Base-by-base conservation (phyloP, 2,113 vertebrate species). In the Platysternon megacephalum region DNA sequence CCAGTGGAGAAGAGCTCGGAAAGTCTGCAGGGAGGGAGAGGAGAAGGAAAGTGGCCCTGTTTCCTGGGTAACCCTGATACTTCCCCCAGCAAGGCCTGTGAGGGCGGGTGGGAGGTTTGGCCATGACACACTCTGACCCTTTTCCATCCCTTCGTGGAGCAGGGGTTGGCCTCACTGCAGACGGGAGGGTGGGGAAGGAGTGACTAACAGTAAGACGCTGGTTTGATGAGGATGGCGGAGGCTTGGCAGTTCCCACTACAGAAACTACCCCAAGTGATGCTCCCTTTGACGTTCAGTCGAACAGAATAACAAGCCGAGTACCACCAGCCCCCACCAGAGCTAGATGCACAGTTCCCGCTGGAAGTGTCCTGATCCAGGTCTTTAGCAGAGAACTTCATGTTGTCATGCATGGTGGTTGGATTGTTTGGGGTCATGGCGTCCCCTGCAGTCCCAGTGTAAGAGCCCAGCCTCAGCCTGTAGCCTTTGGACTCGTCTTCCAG, bases 281-380 rank as follows among this genome's bases (percentile, higher is more conserved):
- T 84, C 76, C 86, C 89, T 48, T 93, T 93, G 79, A 89, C 78
- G n/a, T 93, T 93, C 29, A 93, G 92, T 24, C 61, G 82, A 29
- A 84, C 85, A 42, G 87, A 79, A 39, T 44, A 83, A 49, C 87
- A 93, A 22, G 83, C 79, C 10, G 78, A 65, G 78, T 86, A 89
- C 92, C 92, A 93, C 92, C 92, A 93, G 17, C 83, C 92, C 48
- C 92, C 92, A 17, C 84, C 87, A 86, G 79, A 42, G 11, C 52
- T 85, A 42, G 86, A 11, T 6, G 93, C 90, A 82, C 93, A 94
- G 35, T 92, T 94, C 11, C 58, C 51, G n/a, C 79, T 16, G 6
- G 56, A 82, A 81, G 53, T 88, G 87, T 94, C 93, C 48, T 94
- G 93, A 56, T 94, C 93, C 74, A 76, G 80, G 83, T 94, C 93